Evolutionary conservation across 2,888 invertebrate species (phyloP).

Genomic region (Heliothis peltigera): DNA sequence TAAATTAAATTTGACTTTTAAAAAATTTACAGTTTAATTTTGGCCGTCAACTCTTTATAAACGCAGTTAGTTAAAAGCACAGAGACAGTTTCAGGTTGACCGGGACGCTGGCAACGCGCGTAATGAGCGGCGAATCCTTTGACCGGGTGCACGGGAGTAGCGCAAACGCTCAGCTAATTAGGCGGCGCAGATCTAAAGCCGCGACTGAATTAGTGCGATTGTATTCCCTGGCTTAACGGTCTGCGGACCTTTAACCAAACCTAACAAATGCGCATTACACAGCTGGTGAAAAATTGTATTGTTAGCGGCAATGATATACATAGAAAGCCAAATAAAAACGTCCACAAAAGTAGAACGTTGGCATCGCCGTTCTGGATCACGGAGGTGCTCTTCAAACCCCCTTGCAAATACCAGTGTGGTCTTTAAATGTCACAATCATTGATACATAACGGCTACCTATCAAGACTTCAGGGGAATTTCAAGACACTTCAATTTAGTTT

Average conservation of each 20-base stretch:
- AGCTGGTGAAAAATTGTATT: slow-evolving; percentile 23
- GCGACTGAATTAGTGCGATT: slow-evolving; percentile 85
- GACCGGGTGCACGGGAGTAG: slow-evolving; percentile 80
- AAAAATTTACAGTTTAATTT: slow-evolving; percentile 67
- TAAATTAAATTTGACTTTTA: slow-evolving; percentile 75
- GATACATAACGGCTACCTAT: slow-evolving; percentile 64
- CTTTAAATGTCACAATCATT: slow-evolving; percentile 86
- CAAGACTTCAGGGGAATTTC: slow-evolving; percentile 17
- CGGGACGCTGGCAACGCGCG: slow-evolving; percentile 75
- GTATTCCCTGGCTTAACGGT: slow-evolving; percentile 76
- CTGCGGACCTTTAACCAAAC: slow-evolving; percentile 67
- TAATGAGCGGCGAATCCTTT: slow-evolving; percentile 89
- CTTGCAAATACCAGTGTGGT: slow-evolving; percentile 85
- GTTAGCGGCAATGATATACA: slow-evolving; percentile 44
- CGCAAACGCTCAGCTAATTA: slow-evolving; percentile 87
- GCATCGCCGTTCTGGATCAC: slow-evolving; percentile 60
- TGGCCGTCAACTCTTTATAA: slow-evolving; percentile 58
- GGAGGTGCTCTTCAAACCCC: slow-evolving; percentile 58
- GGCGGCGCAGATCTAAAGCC: slow-evolving; percentile 85
- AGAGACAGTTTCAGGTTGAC: slow-evolving; percentile 76
- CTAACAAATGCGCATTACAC: slow-evolving; percentile 64
- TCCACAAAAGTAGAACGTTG: slow-evolving; percentile 31
- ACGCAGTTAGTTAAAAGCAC: slow-evolving; percentile 74
- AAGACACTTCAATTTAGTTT: neutral
- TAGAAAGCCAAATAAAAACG: slow-evolving; percentile 28